phyloP scores from a whole-genome alignment of 2,797 vertebrate species.

The Melanogrammus aeglefinus region DNA sequence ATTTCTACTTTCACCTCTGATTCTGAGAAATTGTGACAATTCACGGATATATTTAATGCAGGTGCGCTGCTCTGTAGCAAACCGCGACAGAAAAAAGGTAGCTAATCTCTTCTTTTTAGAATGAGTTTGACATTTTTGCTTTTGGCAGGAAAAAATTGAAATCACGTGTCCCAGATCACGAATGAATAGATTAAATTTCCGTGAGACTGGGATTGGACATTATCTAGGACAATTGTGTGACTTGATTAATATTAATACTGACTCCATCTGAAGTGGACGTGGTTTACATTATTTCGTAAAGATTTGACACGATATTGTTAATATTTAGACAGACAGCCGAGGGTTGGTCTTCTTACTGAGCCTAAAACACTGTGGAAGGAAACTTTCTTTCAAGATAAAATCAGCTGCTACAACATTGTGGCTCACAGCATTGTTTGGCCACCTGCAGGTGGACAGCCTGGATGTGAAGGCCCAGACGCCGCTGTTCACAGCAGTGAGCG shows the following conservation, averaged over 20 bases:
- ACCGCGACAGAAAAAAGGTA: too few relatives aligned
- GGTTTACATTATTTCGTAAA: too few relatives aligned
- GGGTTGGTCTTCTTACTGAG: neutral
- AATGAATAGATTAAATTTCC: too few relatives aligned
- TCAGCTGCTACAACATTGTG: neutral
- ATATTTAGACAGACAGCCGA: neutral
- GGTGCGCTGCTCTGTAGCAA: too few relatives aligned
- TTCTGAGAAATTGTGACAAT: too few relatives aligned
- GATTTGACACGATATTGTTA: too few relatives aligned
- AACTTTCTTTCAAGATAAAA: neutral
- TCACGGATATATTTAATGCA: too few relatives aligned
- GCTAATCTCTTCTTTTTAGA: too few relatives aligned
- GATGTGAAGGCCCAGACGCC: conserved; percentile 96
- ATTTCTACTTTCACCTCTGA: too few relatives aligned
- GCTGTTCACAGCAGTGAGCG: conserved; percentile 87
- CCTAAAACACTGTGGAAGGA: neutral
- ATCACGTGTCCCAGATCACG: too few relatives aligned
- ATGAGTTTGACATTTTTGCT: too few relatives aligned
- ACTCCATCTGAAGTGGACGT: neutral
- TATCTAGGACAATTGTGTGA: neutral
- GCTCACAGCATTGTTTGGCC: neutral
- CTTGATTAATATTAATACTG: neutral
- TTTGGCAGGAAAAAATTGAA: too few relatives aligned
- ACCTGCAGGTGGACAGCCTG: conserved; percentile 79
- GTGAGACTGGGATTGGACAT: neutral